phyloP scores from a whole-genome alignment of 2,113 vertebrate species.

The Pterocles burchelli region DNA sequence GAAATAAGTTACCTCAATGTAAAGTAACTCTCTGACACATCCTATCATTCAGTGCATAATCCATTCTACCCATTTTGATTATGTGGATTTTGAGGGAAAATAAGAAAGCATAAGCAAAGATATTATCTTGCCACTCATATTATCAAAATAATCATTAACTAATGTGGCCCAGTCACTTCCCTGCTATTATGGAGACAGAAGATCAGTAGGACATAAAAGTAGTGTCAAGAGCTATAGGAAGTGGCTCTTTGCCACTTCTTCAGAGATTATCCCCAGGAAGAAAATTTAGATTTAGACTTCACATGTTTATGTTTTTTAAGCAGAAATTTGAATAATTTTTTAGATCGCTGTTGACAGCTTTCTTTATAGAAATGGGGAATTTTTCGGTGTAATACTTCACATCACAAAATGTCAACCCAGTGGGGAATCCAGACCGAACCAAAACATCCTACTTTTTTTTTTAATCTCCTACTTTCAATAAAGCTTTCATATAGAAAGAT shows the following conservation, averaged over 20 bases:
- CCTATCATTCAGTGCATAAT: not conserved
- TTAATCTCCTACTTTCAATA: not conserved
- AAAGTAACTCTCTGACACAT: not conserved
- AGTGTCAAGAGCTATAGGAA: not conserved
- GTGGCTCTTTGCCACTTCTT: not conserved
- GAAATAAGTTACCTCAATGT: not conserved
- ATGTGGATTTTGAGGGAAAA: not conserved
- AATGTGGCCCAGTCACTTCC: not conserved
- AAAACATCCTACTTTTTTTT: not conserved
- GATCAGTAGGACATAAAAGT: not conserved
- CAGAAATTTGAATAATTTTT: not conserved
- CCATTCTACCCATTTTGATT: not conserved
- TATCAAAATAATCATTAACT: not conserved
- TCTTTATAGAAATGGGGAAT: not conserved
- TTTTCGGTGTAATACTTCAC: not conserved
- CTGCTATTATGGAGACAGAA: not conserved
- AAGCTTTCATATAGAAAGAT: not conserved
- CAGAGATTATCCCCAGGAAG: not conserved
- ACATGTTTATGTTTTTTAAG: not conserved
- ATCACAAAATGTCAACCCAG: not conserved
- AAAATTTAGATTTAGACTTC: not conserved
- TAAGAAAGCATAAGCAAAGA: not conserved
- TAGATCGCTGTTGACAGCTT: not conserved
- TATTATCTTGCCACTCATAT: not conserved
- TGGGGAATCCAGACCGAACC: not conserved